Conservation (phyloP, 2,888 invertebrate genomes). For the Hoplodrina ambigua region DNA sequence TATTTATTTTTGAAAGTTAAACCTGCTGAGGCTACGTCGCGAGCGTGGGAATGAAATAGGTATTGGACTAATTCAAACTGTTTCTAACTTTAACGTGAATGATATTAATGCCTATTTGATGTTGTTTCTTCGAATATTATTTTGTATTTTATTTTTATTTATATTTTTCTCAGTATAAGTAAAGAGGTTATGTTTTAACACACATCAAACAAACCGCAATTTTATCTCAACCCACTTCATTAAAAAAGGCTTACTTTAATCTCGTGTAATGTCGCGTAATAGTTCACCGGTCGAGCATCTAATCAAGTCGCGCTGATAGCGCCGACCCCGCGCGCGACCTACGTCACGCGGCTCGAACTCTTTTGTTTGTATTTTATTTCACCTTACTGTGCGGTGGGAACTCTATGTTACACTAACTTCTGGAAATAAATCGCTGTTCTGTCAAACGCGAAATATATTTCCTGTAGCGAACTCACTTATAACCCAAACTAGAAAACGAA, state of each 20-base stretch:
- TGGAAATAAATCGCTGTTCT: too few species aligned
- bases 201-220: background rate
- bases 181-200: background rate
- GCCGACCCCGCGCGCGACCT: conserved; percentile 58
- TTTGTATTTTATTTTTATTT: too few species aligned
- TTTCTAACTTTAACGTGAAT: conserved; percentile 30
- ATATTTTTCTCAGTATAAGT: too few species aligned
- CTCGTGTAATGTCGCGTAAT: conserved; percentile 22
- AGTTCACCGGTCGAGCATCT: conserved; percentile 28
- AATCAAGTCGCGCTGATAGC: conserved; percentile 59
- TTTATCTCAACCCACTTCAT: conserved; percentile 2
- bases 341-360: conserved; percentile 41
- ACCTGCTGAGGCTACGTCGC: background rate
- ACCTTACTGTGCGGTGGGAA: conserved; percentile 6
- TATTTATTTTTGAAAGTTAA: conserved; percentile 39
- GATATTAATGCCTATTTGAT: conserved; percentile 12
- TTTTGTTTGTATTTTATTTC: conserved; percentile 44
- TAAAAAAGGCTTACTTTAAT: conserved; percentile 9
- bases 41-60: conserved; percentile 15
- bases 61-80: conserved; percentile 3
- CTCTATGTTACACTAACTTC: too few species aligned
- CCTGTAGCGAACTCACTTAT: too few species aligned
- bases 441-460: too few species aligned
- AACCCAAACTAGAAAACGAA: too few species aligned
- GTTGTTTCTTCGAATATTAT: conserved; percentile 15